Percentiles rank a stretch among this genome's conserved stretches.
Evolutionary conservation across 2,888 invertebrate species (phyloP).

Genomic region (Cactoblastis cactorum): DNA sequence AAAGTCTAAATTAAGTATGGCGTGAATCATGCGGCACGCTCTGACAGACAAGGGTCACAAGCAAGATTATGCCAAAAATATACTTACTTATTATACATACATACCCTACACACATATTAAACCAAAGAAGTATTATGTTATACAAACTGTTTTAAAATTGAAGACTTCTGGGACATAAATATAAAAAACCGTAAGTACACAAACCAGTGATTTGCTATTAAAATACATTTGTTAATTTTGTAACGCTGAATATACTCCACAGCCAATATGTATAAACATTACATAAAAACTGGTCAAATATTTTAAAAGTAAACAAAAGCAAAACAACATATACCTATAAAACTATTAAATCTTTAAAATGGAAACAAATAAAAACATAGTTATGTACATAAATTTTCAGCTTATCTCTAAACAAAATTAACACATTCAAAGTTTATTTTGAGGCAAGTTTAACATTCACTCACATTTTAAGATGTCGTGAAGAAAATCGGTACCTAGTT

Average conservation of each 20-base stretch:
- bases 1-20: neutral
- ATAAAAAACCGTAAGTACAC: too few species aligned
- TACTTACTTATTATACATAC: too few species aligned
- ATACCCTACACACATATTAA: neutral
- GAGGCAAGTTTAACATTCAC: slow-evolving; percentile 19
- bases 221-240: neutral
- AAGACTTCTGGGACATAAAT: too few species aligned
- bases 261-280: neutral
- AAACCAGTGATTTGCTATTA: too few species aligned
- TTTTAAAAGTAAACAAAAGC: neutral
- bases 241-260: neutral
- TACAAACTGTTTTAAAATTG: too few species aligned
- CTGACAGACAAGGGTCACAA: neutral
- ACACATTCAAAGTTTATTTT: slow-evolving; percentile 10
- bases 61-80: neutral
- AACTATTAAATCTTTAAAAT: neutral
- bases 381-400: slow-evolving; percentile 4
- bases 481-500: too few species aligned
- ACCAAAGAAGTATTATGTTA: too few species aligned
- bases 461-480: neutral
- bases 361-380: neutral
- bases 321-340: neutral
- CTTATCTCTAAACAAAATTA: neutral
- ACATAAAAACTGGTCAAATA: neutral
- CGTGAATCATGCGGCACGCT: neutral